A percentile compares a stretch with the other conserved stretches of the same genome.
Conservation (phyloP, 2,113 vertebrate species). For the Neofelis nebulosa region DNA sequence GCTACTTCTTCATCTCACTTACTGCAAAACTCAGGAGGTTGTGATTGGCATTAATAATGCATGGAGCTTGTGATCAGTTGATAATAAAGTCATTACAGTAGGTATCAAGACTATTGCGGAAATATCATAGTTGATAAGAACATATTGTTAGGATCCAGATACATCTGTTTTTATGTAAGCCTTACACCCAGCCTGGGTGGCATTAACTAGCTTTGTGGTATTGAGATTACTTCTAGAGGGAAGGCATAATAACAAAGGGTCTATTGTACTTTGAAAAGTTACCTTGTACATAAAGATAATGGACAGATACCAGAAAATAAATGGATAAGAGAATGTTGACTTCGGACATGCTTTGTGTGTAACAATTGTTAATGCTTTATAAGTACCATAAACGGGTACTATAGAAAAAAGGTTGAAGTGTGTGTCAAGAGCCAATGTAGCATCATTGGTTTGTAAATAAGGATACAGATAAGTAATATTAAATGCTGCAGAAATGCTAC, state of each 20-base stretch:
- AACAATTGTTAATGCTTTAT: neutral
- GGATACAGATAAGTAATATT: neutral
- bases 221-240: constrained; percentile 12
- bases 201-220: constrained; percentile 22
- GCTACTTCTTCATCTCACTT: neutral
- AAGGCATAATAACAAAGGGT: neutral
- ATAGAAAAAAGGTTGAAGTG: neutral
- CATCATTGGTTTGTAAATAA: neutral
- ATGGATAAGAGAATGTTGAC: neutral
- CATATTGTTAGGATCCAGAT: neutral
- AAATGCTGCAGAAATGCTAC: neutral
- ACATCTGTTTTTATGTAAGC: neutral
- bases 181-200: neutral
- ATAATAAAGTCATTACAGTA: neutral
- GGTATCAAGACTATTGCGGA: neutral
- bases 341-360: neutral
- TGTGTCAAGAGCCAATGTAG: neutral
- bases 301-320: neutral
- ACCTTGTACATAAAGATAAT: neutral
- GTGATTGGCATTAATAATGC: neutral
- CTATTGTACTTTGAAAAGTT: neutral
- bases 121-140: neutral
- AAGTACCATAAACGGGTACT: neutral
- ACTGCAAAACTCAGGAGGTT: neutral
- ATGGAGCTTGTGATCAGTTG: neutral